Evolutionary conservation across 2,888 invertebrate genomes (phyloP).

Genomic region (Agrochola litura): DNA sequence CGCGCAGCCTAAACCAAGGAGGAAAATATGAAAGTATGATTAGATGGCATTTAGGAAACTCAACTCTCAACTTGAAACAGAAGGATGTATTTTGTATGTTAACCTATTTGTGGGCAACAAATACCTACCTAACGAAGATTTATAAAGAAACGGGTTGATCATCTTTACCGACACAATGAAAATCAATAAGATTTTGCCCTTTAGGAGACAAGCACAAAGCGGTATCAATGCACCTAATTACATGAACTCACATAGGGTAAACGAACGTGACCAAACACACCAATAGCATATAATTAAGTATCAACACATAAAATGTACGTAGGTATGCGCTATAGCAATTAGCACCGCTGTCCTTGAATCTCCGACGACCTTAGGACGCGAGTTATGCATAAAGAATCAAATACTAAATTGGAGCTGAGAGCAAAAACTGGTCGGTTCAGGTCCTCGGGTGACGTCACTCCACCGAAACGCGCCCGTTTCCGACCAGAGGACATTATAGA

Average conservation of each 20-base stretch:
- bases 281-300: conserved; percentile 58
- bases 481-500: conserved; percentile 75
- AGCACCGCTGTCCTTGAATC: conserved; percentile 83
- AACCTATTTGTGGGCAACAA: not conserved
- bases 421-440: conserved; percentile 84
- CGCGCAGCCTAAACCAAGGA: not conserved
- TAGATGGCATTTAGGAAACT: not conserved
- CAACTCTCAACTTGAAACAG: not conserved
- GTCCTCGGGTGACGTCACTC: conserved; percentile 81
- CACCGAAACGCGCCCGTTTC: conserved; percentile 80
- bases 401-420: conserved; percentile 85
- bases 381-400: conserved; percentile 89
- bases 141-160: not conserved
- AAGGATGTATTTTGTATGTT: not conserved
- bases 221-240: conserved; percentile 24
- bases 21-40: not conserved
- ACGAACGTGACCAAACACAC: conserved; percentile 57
- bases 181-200: conserved; percentile 17
- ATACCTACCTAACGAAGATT: no score
- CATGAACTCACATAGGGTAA: conserved; percentile 28
- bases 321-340: conserved; percentile 74
- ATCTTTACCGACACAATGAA: conserved; percentile 5
- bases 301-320: conserved; percentile 39
- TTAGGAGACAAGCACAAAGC: not conserved
- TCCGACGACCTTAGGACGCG: conserved; percentile 88